These are phyloP conservation scores for Caenorhabditis afra DNA, from an alignment of 2,888 invertebrate species.

Conservation along the genomic window DNA sequence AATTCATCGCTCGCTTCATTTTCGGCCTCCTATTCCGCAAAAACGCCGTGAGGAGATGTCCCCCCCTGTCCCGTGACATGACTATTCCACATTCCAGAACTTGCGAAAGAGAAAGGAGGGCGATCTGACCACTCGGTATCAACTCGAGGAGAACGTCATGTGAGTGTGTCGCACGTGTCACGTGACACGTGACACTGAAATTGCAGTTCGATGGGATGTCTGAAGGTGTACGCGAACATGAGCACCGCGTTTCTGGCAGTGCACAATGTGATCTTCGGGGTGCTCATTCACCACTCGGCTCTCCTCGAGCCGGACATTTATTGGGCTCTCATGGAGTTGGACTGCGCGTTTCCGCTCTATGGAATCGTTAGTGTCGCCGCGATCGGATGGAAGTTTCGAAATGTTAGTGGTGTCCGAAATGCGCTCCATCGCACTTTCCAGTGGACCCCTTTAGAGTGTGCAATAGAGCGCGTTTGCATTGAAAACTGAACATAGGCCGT, in stretches of 20 bases:
- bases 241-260: constrained; percentile 17
- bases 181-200: neutral
- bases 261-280: constrained; percentile 4
- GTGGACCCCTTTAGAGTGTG: no score
- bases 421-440: no score
- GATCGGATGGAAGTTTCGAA: neutral
- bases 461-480: no score
- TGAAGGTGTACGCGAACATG: constrained; percentile 44
- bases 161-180: constrained; percentile 5
- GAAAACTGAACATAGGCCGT: no score
- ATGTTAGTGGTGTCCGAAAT: no score
- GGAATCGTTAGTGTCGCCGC: constrained; percentile 24
- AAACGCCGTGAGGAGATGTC: constrained; percentile 12
- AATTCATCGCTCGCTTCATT: constrained; percentile 11
- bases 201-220: constrained; percentile 39
- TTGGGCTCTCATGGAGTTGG: constrained; percentile 39
- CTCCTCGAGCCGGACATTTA: constrained; percentile 18
- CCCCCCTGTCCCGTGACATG: no score
- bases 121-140: constrained; percentile 28
- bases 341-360: constrained; percentile 32
- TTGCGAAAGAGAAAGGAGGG: neutral
- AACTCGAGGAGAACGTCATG: constrained; percentile 45
- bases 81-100: neutral
- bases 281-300: constrained; percentile 5
- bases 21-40: constrained; percentile 21